Conservation (phyloP, 1,140 invertebrate species). For the Drosophila sproati region DNA sequence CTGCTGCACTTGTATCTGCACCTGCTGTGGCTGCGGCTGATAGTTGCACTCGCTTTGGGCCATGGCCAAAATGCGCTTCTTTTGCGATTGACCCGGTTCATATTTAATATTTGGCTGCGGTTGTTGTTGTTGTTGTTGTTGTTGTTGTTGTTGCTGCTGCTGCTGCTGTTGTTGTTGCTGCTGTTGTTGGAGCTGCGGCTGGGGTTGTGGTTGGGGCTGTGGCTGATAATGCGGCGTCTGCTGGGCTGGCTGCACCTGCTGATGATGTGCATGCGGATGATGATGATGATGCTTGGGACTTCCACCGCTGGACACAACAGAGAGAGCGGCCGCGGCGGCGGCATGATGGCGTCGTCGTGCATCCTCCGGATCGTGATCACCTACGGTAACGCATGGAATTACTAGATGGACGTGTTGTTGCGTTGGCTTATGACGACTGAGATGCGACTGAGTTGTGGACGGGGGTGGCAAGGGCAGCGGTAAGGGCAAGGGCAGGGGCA, state of each 20-base stretch:
- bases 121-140: slow-evolving; percentile 54
- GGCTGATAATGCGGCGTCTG: slow-evolving; percentile 60
- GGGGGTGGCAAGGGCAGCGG: slow-evolving; percentile 17
- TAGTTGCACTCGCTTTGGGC: slow-evolving; percentile 92
- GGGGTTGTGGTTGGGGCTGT: slow-evolving; percentile 70
- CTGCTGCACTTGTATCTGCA: slow-evolving; percentile 39
- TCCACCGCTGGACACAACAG: slow-evolving; percentile 85
- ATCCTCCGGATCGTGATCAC: slow-evolving; percentile 91
- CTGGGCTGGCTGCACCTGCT: slow-evolving; percentile 44
- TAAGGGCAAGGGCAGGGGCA: slow-evolving; percentile 11
- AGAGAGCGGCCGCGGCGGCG: slow-evolving; percentile 68
- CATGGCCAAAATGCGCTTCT: slow-evolving; percentile 93
- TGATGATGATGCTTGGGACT: slow-evolving; percentile 84
- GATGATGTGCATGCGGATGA: slow-evolving; percentile 52
- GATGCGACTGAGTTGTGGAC: slow-evolving; percentile 52
- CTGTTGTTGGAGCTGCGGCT: slow-evolving; percentile 44
- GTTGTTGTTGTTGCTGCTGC: slow-evolving; percentile 69
- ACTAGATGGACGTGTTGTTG: slow-evolving; percentile 88
- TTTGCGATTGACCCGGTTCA: slow-evolving; percentile 90
- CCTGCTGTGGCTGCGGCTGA: slow-evolving; percentile 69
- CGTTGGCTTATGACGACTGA: slow-evolving; percentile 78
- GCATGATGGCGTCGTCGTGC: slow-evolving; percentile 85
- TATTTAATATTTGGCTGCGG: slow-evolving; percentile 82
- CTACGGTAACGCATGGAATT: slow-evolving; percentile 93
- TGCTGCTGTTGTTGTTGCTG: slow-evolving; percentile 85